Base-by-base conservation (phyloP, 2,888 invertebrate genomes). In the Cerastoderma edule region DNA sequence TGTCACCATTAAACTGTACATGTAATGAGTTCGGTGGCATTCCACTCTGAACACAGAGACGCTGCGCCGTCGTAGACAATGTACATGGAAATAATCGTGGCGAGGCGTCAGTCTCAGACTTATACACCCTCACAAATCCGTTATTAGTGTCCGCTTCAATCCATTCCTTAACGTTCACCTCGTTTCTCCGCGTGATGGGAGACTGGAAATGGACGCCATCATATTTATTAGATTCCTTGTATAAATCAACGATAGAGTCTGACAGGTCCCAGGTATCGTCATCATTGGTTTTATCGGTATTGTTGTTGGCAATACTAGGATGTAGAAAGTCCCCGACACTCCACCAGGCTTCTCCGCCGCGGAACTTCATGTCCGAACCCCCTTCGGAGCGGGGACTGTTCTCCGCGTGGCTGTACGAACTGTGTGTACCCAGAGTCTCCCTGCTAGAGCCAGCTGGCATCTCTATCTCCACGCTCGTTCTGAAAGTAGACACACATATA, bases 1-100 rank as follows among this genome's bases (percentile, higher is more conserved):
- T 87, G 77, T 93, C 93, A 0, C 93, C 93, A 77, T 92, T 91
- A 46, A 90, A 83, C 82, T 93, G 92, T 16, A 93, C 88, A 78
- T 93, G 92, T 67, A 93, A 83, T 0, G 91, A 87, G 76, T 92
- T 92, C 22, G 88, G 85, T 0, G 90, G 88, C 66, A 91, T 85
- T 8, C 90, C 91, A 70, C 93, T 83, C 82, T 89, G 87, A 60
- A 88, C 79, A 80, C 92, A 92, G 24, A 93, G 87, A 70, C 91
- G 90, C 66, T 90, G 90, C 4, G 91, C 91, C 3, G 91, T 88
- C 0, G 93, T 93, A 5, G 88, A 85, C n/a, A 92, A 72, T 8
- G 91, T 90, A 67, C 91, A 91, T 1, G 93, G 92, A 39, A 92
- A 87, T 30, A 93, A 80, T 48, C 88, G 86, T 0, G 93, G 92